Evolutionary conservation across 2,113 vertebrate species (phyloP), one percentile per base, ranked within the genome.

Genomic region (Sitta europaea): DNA sequence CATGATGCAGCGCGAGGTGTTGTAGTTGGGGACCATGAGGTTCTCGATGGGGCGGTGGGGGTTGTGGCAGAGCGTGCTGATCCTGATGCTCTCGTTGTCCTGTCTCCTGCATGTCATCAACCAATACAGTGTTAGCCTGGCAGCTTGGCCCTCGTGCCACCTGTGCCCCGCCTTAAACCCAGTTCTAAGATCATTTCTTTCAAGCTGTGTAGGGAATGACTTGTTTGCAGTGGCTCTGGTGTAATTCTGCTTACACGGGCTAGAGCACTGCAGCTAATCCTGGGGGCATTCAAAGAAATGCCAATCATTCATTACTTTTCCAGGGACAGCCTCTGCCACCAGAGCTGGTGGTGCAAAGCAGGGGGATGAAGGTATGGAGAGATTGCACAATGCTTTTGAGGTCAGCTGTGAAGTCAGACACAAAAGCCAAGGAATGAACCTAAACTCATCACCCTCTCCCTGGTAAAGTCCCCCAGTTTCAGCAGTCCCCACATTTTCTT

Each of bases 21-120:
- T 98, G 97, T 98, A 98, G 88, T 98, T 98, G 59, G 98, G 96
- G 51, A 99, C 97, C 94, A 99, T 94, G 23, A 99, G 93, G 92
- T 98, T 98, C 29, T 99, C 99, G 24, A 99, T 97, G 7, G 98
- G 98, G 51, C 94, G 94, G 6, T 97, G 81, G 11, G 99, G 99
- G 89, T 98, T 96, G 91, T 99, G 99, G 96, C 99, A 99, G 59
- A 98, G 96, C 0, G 99, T 98, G 83, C 97, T 98, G 74, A 99
- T 98, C 31, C 97, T 98, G 94, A 98, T 97, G 29, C 98, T 98
- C n/a, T 98, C 98, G 0, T 99, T 99, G 88, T 97, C 98, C 93
- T 99, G 98, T 35, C 98, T 98, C 99, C 99, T 99, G 95, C 1
- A 0, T 0, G 31, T 21, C 16, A 68, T 0, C 38, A 66, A 61